phyloP scores from a whole-genome alignment of 2,113 vertebrate species.

The Ophthalmolycus amberensis region DNA sequence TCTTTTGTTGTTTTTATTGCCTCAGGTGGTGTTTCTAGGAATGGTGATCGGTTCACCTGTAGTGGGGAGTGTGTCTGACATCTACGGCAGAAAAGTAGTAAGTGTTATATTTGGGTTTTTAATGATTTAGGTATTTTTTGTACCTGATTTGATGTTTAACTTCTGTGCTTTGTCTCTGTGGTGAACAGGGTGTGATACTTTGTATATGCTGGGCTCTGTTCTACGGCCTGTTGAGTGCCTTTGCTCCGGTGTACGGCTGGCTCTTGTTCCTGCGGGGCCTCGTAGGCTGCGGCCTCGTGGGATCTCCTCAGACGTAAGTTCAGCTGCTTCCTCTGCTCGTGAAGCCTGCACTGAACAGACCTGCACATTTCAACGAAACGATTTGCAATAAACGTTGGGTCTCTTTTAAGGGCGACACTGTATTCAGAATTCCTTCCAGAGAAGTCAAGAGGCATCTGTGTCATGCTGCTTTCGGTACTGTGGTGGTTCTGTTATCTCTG shows the following conservation, averaged over 20 bases:
- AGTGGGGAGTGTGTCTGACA: conserved; percentile 95
- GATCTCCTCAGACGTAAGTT: conserved; percentile 93
- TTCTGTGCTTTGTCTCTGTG: conserved; percentile 53
- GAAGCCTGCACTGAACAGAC: not conserved
- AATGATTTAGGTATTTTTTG: not conserved
- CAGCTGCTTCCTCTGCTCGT: not conserved
- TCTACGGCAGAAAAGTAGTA: conserved; percentile 93
- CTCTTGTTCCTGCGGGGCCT: conserved; percentile 89
- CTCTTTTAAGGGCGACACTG: conserved; percentile 86
- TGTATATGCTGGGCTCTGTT: conserved; percentile 89
- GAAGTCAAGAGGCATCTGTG: conserved; percentile 89
- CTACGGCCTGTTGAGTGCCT: conserved; percentile 90
- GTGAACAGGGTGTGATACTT: conserved; percentile 80
- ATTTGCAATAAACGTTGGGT: not conserved
- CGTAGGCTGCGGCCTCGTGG: conserved; percentile 92
- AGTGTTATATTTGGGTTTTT: conserved; percentile 64
- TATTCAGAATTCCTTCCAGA: conserved; percentile 94
- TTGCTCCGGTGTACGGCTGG: conserved; percentile 91
- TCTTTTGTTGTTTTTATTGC: not conserved
- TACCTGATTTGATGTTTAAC: conserved; percentile 4
- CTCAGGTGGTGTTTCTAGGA: conserved; percentile 93
- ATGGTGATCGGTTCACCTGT: conserved; percentile 93
- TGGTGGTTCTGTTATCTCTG: not conserved
- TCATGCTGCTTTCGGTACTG: conserved; percentile 90
- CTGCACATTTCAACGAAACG: not conserved